phyloP scores from a whole-genome alignment of 1,140 invertebrate species.

The Hylaeus anthracinus region DNA sequence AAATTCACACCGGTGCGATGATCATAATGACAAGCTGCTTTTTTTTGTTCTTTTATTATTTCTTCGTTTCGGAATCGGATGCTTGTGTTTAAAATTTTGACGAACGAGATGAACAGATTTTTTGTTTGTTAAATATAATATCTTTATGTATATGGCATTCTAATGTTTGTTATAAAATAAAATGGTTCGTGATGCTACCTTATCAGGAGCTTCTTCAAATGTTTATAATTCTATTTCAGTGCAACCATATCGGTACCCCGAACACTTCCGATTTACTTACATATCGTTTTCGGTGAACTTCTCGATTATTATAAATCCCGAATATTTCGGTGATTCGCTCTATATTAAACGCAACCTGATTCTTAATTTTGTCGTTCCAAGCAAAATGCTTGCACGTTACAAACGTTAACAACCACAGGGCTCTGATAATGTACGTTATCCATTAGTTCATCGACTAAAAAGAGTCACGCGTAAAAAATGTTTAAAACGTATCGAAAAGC shows the following conservation, averaged over 20 bases:
- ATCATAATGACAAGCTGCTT: conserved; percentile 5
- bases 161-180: no score
- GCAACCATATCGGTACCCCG: background rate
- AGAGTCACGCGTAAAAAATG: conserved; percentile 33
- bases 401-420: conserved; percentile 17
- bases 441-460: conserved; percentile 22
- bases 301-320: background rate
- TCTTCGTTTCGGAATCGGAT: no score
- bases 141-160: no score
- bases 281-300: background rate
- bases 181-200: no score
- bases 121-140: no score
- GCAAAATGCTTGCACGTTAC: background rate
- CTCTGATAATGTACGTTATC: background rate
- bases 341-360: background rate
- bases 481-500: conserved; percentile 25
- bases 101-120: no score
- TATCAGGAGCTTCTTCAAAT: no score
- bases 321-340: background rate
- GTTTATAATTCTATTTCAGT: no score
- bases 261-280: background rate
- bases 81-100: no score
- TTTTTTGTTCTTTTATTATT: background rate
- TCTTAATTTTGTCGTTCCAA: background rate
- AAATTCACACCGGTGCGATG: conserved; percentile 12